Evolutionary conservation across 2,113 vertebrate species (phyloP).

Genomic region (Callospermophilus lateralis): DNA sequence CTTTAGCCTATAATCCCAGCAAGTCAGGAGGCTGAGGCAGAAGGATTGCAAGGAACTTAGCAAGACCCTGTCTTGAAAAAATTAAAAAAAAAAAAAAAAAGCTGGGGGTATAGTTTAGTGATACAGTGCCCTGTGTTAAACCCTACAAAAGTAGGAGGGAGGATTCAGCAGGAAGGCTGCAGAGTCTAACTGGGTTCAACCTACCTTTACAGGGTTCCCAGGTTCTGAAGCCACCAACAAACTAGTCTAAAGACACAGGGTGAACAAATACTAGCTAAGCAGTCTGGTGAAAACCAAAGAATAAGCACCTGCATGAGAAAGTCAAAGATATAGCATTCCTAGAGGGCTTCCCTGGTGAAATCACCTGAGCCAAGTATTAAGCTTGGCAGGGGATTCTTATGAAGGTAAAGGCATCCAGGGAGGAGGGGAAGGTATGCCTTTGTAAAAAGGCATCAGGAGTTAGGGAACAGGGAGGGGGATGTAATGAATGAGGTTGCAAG

Average conservation of each 20-base stretch:
- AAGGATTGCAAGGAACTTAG: too few relatives aligned
- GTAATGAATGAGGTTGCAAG: background rate
- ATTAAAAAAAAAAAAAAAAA: too few relatives aligned
- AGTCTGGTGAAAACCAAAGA: background rate
- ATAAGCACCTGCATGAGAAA: background rate
- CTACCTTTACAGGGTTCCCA: background rate
- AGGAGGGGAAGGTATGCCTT: background rate
- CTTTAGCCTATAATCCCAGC: too few relatives aligned
- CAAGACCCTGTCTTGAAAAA: too few relatives aligned
- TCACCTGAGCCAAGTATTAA: background rate
- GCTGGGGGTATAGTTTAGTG: too few relatives aligned
- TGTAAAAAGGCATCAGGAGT: background rate
- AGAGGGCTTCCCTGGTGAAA: background rate
- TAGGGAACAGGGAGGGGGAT: background rate
- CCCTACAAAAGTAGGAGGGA: too few relatives aligned
- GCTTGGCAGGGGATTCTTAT: background rate
- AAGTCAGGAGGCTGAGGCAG: too few relatives aligned
- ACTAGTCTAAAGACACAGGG: background rate
- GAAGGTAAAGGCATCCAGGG: background rate
- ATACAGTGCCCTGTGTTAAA: too few relatives aligned
- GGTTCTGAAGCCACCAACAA: background rate
- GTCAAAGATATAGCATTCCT: background rate
- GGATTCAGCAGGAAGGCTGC: conserved; percentile 28
- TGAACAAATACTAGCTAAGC: background rate
- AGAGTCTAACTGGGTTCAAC: background rate